phyloP scores from a whole-genome alignment of 2,113 vertebrate species.

The Synodontis membranacea region DNA sequence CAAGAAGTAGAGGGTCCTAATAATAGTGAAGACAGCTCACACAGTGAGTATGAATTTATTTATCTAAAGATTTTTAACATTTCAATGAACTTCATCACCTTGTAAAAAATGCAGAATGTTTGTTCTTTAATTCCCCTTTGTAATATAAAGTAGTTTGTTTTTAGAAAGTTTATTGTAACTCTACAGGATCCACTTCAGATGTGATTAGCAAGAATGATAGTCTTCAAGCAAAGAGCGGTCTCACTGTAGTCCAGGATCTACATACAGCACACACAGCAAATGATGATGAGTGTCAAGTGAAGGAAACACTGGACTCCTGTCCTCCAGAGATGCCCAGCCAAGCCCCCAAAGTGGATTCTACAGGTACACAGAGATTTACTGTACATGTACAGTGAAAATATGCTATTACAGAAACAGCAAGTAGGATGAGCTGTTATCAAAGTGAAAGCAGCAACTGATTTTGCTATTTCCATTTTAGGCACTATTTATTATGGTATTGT shows the following conservation, averaged over 20 bases:
- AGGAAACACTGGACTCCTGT: not conserved
- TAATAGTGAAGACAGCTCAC: not conserved
- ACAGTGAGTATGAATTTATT: conserved; percentile 4
- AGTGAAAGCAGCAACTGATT: not conserved
- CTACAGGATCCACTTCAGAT: not conserved
- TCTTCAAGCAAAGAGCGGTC: not conserved
- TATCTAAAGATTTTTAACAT: not conserved
- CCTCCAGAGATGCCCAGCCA: not conserved
- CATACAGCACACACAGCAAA: not conserved
- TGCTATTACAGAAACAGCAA: not conserved
- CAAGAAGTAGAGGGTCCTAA: not conserved
- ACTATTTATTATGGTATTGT: not conserved
- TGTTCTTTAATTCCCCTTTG: not conserved
- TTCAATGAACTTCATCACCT: not conserved
- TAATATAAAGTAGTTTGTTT: not conserved
- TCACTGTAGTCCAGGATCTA: not conserved
- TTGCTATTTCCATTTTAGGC: not conserved
- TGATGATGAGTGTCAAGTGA: not conserved
- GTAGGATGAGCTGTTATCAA: not conserved
- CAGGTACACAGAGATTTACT: conserved; percentile 1
- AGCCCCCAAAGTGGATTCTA: not conserved
- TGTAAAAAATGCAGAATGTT: not conserved
- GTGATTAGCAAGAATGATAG: not conserved
- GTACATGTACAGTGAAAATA: not conserved
- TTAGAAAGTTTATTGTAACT: not conserved